phyloP scores from a whole-genome alignment of 2,797 vertebrate species.

The Coregonus sp. region DNA sequence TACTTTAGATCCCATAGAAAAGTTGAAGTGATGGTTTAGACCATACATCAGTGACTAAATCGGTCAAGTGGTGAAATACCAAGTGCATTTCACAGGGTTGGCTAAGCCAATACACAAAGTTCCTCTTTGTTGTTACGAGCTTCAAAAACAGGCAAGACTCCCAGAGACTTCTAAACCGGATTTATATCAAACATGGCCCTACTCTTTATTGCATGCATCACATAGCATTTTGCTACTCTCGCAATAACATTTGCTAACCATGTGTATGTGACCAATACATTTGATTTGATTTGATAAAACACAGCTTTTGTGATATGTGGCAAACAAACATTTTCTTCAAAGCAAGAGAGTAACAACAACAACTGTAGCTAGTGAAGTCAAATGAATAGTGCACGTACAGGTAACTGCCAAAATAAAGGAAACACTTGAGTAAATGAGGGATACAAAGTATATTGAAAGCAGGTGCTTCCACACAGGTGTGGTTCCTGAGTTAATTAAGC shows the following conservation, averaged over 20 bases:
- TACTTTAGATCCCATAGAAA: background rate
- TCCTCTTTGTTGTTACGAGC: slow-evolving; percentile 12
- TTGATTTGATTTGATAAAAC: background rate
- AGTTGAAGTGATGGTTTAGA: no score
- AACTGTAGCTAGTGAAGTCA: background rate
- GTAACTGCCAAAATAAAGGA: no score
- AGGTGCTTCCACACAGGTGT: no score
- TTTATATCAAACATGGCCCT: background rate
- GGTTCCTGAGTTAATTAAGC: no score
- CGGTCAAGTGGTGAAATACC: background rate
- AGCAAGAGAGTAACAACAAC: background rate
- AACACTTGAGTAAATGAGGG: no score
- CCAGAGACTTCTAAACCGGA: slow-evolving; percentile 15
- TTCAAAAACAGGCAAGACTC: slow-evolving; percentile 13
- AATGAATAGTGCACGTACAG: background rate
- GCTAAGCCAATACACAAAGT: slow-evolving; percentile 12
- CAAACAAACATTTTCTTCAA: background rate
- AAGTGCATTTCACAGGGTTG: slow-evolving; percentile 10
- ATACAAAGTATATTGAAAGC: no score
- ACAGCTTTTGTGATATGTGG: background rate
- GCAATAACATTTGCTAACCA: no score
- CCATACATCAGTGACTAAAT: background rate
- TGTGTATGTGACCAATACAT: no score
- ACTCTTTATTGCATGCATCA: background rate
- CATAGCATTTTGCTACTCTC: background rate